Conservation (phyloP, 1,140 invertebrate genomes). For the Bilobella aurantiaca region DNA sequence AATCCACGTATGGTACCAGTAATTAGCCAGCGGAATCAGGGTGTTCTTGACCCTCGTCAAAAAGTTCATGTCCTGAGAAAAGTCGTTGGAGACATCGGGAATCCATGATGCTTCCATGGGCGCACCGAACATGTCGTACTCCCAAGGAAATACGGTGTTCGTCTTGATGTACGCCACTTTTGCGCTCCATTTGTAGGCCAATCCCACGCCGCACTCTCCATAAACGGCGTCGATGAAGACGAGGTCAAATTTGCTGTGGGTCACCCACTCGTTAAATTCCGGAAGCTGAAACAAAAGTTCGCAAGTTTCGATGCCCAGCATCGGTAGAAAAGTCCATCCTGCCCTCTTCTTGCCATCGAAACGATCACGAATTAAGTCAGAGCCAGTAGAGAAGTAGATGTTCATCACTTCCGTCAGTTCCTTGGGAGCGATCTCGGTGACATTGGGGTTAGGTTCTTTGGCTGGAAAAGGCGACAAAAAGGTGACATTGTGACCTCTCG, state of each 20-base stretch:
- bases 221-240: slow-evolving; percentile 31
- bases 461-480: background rate
- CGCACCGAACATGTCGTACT: background rate
- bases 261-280: background rate
- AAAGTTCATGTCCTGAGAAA: slow-evolving; percentile 10
- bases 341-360: background rate
- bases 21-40: background rate
- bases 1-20: background rate
- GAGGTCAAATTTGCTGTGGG: slow-evolving; percentile 20
- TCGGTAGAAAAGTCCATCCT: background rate
- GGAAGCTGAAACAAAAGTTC: background rate
- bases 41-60: background rate
- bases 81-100: background rate
- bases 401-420: slow-evolving; percentile 10
- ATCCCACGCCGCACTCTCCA: slow-evolving; percentile 30
- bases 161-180: slow-evolving; percentile 16
- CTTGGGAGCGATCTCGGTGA: slow-evolving; percentile 10
- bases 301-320: background rate
- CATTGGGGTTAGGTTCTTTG: slow-evolving; percentile 16
- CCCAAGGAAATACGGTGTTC: background rate
- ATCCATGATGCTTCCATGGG: background rate
- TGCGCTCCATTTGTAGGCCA: slow-evolving; percentile 22
- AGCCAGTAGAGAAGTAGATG: background rate
- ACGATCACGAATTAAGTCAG: slow-evolving; percentile 12
- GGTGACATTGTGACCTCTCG: slow-evolving; percentile 16